Evolutionary conservation across 1,140 invertebrate genomes (phyloP).

Genomic region (Pinna nobilis): DNA sequence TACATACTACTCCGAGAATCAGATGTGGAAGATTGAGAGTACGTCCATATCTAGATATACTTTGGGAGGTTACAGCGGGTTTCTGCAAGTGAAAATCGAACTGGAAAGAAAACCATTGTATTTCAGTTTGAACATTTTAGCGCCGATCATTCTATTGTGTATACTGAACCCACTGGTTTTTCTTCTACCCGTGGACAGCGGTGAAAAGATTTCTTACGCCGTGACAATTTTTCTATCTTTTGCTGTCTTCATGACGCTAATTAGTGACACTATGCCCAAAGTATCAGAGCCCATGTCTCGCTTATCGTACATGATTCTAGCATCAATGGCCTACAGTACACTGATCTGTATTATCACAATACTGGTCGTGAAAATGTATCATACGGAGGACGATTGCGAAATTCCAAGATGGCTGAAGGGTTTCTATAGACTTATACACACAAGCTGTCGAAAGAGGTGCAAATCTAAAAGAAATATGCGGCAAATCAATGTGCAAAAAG

Average conservation of each 20-base stretch:
- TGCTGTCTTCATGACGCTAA: constrained; percentile 73
- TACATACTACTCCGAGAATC: neutral
- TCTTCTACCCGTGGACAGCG: constrained; percentile 38
- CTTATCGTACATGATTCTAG: neutral
- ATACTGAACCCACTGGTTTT: constrained; percentile 42
- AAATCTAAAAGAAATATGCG: too few relatives aligned
- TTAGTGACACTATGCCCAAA: constrained; percentile 78
- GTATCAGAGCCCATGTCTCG: constrained; percentile 74
- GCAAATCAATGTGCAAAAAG: too few relatives aligned
- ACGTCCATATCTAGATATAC: neutral
- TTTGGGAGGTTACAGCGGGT: neutral
- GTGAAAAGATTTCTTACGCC: constrained; percentile 43
- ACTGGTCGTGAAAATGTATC: neutral
- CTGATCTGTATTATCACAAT: neutral
- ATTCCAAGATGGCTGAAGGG: neutral
- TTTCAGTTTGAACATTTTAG: constrained; percentile 32
- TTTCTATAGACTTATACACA: too few relatives aligned
- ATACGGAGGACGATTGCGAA: neutral
- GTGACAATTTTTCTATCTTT: constrained; percentile 46
- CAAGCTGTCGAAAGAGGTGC: too few relatives aligned
- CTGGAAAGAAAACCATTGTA: constrained; percentile 51
- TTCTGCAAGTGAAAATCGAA: constrained; percentile 73
- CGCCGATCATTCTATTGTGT: constrained; percentile 35
- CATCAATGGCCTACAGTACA: neutral
- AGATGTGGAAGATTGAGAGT: neutral